A percentile compares a stretch with the other conserved stretches of the same genome.
Evolutionary conservation across 2,113 vertebrate species (phyloP).

Genomic region (Leucosticte australis): DNA sequence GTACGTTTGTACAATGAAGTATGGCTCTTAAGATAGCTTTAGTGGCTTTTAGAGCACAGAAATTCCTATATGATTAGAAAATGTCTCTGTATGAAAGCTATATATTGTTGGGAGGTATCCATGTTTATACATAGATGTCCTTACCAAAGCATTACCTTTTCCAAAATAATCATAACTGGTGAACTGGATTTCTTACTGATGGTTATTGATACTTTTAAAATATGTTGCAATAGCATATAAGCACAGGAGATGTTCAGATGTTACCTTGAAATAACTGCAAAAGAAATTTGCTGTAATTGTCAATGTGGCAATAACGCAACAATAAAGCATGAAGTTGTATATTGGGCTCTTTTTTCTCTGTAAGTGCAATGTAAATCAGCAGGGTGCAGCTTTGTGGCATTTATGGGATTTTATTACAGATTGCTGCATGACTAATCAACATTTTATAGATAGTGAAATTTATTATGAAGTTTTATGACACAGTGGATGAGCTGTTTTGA

Average conservation of each 20-base stretch:
- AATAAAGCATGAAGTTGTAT: slow-evolving; percentile 38
- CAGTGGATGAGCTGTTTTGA: background rate
- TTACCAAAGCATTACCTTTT: background rate
- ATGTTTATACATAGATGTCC: background rate
- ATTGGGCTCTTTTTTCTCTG: background rate
- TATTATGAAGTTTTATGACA: slow-evolving; percentile 3
- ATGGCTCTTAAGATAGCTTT: background rate
- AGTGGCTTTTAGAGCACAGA: slow-evolving; percentile 12
- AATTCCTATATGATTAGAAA: background rate
- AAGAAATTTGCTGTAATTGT: background rate
- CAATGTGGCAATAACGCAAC: background rate
- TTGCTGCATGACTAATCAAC: background rate
- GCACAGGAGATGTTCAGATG: background rate
- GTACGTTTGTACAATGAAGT: background rate
- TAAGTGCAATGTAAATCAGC: background rate
- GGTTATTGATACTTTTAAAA: background rate
- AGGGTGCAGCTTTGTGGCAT: background rate
- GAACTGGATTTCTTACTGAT: background rate
- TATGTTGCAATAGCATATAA: background rate
- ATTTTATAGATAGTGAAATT: slow-evolving; percentile 14
- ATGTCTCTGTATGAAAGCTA: background rate
- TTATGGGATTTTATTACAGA: slow-evolving; percentile 16
- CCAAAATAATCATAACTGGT: background rate
- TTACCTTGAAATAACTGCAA: background rate
- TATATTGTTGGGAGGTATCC: background rate